Evolutionary conservation across 2,888 invertebrate genomes (phyloP).

Genomic region (Odontocolon sp.): DNA sequence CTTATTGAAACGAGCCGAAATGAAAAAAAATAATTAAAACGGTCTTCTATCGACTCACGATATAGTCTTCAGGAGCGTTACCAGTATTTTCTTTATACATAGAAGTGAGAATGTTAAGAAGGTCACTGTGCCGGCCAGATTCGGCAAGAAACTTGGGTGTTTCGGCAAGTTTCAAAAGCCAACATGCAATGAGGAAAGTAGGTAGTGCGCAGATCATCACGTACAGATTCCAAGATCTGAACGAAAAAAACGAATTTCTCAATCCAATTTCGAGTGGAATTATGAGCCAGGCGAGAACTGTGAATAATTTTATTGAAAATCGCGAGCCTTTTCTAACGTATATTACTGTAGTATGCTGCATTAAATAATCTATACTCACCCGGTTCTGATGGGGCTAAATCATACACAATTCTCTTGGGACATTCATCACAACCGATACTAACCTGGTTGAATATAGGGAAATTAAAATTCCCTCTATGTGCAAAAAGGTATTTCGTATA

Average conservation of each 20-base stretch:
- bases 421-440: no score
- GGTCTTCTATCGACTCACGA: constrained; percentile 74
- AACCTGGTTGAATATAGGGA: no score
- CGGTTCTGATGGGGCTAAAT: no score
- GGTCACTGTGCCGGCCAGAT: constrained; percentile 87
- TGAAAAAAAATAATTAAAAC: not conserved
- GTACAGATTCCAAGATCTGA: constrained; percentile 90
- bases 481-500: no score
- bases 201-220: constrained; percentile 88
- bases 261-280: constrained; percentile 86
- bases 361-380: no score
- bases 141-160: constrained; percentile 91
- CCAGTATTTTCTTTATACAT: constrained; percentile 89
- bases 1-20: not conserved
- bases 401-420: no score
- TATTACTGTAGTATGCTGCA: not conserved
- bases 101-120: constrained; percentile 83
- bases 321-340: not conserved
- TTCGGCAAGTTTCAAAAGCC: constrained; percentile 88
- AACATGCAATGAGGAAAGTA: constrained; percentile 84
- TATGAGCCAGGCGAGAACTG: constrained; percentile 89
- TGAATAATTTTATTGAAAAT: constrained; percentile 48
- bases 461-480: no score
- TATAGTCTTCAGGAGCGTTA: constrained; percentile 70
- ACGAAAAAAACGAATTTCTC: constrained; percentile 84